A percentile compares a stretch with the other conserved stretches of the same genome.
Conservation (phyloP, 2,888 invertebrate species). For the Sarcophaga variegata region DNA sequence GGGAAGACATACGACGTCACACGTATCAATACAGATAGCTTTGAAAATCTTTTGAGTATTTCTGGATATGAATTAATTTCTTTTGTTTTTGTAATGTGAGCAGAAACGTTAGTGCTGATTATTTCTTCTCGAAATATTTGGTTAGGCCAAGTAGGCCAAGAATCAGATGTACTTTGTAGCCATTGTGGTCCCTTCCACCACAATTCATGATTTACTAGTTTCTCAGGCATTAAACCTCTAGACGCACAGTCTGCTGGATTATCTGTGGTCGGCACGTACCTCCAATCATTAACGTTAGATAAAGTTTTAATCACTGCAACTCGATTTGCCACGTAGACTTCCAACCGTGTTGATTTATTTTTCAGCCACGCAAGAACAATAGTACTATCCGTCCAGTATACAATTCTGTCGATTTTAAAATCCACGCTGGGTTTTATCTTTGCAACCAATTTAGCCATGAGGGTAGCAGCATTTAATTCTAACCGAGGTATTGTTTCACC, state of each 20-base stretch:
- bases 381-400: constrained; percentile 35
- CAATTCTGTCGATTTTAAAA: constrained; percentile 4
- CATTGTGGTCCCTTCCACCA: constrained; percentile 44
- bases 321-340: constrained; percentile 18
- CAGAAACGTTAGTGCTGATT: neutral
- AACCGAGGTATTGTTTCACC: constrained; percentile 24
- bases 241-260: constrained; percentile 36
- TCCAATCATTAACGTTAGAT: constrained; percentile 14
- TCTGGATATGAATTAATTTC: neutral
- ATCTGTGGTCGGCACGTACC: constrained; percentile 11
- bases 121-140: neutral
- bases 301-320: constrained; percentile 7
- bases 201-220: constrained; percentile 11
- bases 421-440: too few species aligned
- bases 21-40: neutral
- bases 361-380: constrained; percentile 29
- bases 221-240: constrained; percentile 27
- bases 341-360: too few species aligned
- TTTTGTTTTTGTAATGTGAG: constrained; percentile 2
- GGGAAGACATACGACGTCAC: constrained; percentile 22
- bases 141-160: constrained; percentile 13
- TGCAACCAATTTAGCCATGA: constrained; percentile 10
- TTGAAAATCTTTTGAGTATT: neutral
- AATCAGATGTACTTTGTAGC: neutral
- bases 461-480: constrained; percentile 19